Evolutionary conservation across 2,888 invertebrate species (phyloP), one percentile per base, ranked within the genome.

Genomic region (Leistus spinibarbis): DNA sequence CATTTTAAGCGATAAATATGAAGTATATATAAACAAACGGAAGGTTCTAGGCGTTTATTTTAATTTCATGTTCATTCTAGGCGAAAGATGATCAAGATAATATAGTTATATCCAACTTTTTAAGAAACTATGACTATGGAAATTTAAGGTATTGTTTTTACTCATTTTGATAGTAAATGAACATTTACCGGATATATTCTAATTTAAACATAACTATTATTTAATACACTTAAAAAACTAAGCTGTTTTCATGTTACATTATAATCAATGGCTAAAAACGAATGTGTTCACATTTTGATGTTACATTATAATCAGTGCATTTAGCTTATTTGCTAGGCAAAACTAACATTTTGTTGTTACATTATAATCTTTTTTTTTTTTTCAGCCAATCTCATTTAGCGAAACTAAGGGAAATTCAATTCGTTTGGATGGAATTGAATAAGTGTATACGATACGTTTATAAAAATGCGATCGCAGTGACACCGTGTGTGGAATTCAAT

Each of bases 361-460:
- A 56, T 9, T 19, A n/a, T 65, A 24, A 9, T 54, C 10, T 13
- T 71, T 4, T 53, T 71, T 72, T 27, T 19, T 20, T 22, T 60
- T 40, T 24, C 16, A 73, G 73, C 54, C 60, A 67, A 67, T 23
- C 60, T 67, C 53, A 73, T 23, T 67, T 73, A 60, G 67, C 60
- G 13, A 73, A 73, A 73, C 23, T 73, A 10, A 73, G 67, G 62
- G 73, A 73, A 73, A 53, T 73, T 60, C 73, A 73, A 62, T 73
- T 60, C 40, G 60, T 60, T 75, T 75, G 75, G 75, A 40, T 69
- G 56, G 75, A 75, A 56, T 69, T 75, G 20, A 54, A 75, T 24
- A 75, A 75, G 64, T 75, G 69, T 23, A 75, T 75, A 54, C 62
- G 75, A 54, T 69, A 64, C 56, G 54, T 75, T 24, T 75, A 75